phyloP scores from a whole-genome alignment of 2,113 vertebrate genomes.

The Engystomops pustulosus region DNA sequence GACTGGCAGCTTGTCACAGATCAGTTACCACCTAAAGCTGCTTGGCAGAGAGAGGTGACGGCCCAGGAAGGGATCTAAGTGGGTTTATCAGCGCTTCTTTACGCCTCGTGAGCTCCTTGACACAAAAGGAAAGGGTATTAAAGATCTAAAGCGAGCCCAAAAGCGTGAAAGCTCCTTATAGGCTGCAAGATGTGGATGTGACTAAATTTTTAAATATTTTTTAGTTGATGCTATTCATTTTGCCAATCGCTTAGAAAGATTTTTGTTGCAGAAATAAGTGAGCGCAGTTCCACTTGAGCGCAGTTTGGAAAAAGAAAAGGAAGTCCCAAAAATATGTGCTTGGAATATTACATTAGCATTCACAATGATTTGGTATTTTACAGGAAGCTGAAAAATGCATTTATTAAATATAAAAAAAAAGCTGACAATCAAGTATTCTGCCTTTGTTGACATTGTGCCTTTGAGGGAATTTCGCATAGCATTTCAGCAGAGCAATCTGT shows the following conservation, averaged over 20 bases:
- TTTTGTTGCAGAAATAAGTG: constrained; percentile 89
- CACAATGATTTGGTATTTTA: constrained; percentile 65
- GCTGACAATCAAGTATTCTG: constrained; percentile 54
- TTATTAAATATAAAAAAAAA: constrained; percentile 39
- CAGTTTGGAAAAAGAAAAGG: constrained; percentile 84
- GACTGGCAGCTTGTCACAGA: constrained; percentile 99
- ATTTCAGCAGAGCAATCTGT: constrained; percentile 51
- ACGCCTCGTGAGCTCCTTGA: constrained; percentile 98
- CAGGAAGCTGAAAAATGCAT: constrained; percentile 45
- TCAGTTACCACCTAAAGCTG: constrained; percentile 99
- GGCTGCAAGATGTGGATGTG: constrained; percentile 96
- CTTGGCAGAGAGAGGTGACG: constrained; percentile 97
- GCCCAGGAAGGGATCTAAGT: constrained; percentile 99
- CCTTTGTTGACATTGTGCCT: constrained; percentile 52
- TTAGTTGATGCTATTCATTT: constrained; percentile 89
- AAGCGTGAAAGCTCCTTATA: constrained; percentile 99
- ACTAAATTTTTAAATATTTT: constrained; percentile 99
- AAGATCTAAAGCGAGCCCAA: constrained; percentile 99
- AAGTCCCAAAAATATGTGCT: constrained; percentile 86
- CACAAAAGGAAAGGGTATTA: constrained; percentile 99
- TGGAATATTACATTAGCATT: constrained; percentile 79
- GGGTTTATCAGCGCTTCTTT: constrained; percentile 99
- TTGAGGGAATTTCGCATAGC: constrained; percentile 56
- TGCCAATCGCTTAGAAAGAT: constrained; percentile 86
- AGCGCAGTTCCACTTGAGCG: constrained; percentile 87